Evolutionary conservation across 2,797 vertebrate species (phyloP).

Genomic region (Lepus oiostolus): DNA sequence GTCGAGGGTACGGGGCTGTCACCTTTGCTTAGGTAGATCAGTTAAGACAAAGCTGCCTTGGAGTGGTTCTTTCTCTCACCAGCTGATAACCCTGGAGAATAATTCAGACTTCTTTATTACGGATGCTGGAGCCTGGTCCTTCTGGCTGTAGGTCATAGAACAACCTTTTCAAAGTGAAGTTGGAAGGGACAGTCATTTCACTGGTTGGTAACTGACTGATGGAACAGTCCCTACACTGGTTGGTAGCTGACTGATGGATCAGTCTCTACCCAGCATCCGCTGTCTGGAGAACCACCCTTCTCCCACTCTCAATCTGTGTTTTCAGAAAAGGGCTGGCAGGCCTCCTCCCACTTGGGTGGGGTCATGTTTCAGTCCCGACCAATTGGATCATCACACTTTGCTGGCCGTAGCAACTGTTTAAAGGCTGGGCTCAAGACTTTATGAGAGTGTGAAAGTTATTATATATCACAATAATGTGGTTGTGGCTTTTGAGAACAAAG

Average conservation of each 20-base stretch:
- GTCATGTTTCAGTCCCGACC: neutral
- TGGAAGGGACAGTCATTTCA: fast-evolving
- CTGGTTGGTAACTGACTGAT: neutral
- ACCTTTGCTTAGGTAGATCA: neutral
- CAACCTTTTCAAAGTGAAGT: neutral
- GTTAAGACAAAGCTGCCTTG: neutral
- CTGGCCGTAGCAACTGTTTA: neutral
- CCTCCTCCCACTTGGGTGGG: neutral
- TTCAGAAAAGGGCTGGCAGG: neutral
- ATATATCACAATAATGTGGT: neutral
- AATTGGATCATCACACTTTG: fast-evolving
- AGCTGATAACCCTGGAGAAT: neutral
- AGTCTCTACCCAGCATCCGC: no score
- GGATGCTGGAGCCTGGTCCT: neutral
- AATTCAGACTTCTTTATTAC: neutral
- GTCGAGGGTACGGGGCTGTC: neutral
- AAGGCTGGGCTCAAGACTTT: neutral
- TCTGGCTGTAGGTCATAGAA: neutral
- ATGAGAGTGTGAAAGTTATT: neutral
- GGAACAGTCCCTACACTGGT: no score
- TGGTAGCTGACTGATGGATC: neutral
- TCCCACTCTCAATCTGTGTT: no score
- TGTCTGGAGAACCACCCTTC: neutral
- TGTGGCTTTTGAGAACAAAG: neutral
- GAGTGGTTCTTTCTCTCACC: neutral